Conservation (phyloP, 2,113 vertebrate genomes). For the Catharus bicknelli region DNA sequence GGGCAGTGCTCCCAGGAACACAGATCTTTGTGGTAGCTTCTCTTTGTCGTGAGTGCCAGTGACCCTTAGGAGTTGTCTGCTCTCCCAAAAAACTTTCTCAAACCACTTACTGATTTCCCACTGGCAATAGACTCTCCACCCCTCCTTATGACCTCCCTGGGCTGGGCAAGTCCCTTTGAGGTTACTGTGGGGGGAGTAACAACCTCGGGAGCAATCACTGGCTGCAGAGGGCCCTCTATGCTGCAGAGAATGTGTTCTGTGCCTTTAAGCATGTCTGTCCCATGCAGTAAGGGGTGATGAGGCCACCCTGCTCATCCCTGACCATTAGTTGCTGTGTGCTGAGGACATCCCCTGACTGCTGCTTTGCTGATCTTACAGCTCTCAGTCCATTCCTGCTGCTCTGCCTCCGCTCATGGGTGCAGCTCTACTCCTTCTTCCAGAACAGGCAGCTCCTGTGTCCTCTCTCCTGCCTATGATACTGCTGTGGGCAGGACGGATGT, state of each 20-base stretch:
- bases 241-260: background rate
- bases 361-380: background rate
- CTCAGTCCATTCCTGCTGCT: background rate
- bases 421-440: background rate
- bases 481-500: background rate
- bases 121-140: background rate
- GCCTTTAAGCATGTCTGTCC: background rate
- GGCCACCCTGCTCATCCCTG: rapidly evolving
- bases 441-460: background rate
- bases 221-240: background rate
- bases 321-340: background rate
- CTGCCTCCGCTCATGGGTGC: background rate
- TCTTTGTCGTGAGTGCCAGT: background rate
- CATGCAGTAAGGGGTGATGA: background rate
- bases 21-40: rapidly evolving
- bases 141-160: background rate
- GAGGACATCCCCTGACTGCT: background rate
- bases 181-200: background rate
- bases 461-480: background rate
- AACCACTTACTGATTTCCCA: background rate
- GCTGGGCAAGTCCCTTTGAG: background rate
- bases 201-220: background rate
- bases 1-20: background rate
- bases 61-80: background rate
- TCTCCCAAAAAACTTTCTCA: background rate